Evolutionary conservation across 2,113 vertebrate species (phyloP), one percentile per base, ranked within the genome.

Genomic region (Ictidomys tridecemlineatus): DNA sequence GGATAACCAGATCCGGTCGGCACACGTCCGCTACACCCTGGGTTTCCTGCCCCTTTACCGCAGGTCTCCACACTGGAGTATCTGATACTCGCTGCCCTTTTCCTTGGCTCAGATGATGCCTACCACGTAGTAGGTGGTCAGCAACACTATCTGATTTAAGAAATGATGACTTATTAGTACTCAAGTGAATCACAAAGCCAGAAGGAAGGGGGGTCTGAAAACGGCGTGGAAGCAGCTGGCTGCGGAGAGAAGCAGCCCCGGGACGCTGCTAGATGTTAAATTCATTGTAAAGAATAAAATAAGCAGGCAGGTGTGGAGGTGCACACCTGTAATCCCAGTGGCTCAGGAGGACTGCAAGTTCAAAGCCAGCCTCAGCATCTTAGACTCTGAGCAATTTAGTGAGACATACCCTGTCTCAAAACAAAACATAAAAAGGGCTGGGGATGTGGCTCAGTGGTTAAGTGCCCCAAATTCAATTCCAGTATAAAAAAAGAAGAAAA

Each of bases 1-100:
- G 30, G 48, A 7, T 22, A 0, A 63, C 5, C n/a, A 34, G n/a
- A 7, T 0, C 2, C 0, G 4, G 39, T 5, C 39, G 39, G 8
- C 37, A 39, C 70, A 11, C 1, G 22, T 18, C 24, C 2, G 12
- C 17, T 30, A 3, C 20, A 53, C 28, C 32, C 89, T 18, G 58
- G 17, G 32, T 2, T 34, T 76, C 77, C 56, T 1, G 30, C 11
- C 24, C 51, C 53, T 56, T 87, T 10, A 11, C 42, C 8, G 6
- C 45, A 45, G 14, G 65, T 51, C 79, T 22, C 79, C 39, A 10
- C 0, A 26, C 61, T 1, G 9, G 9, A 5, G 24, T 10, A 11
- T 63, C 61, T 63, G 76, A 58, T 18, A 96, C 65, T 42, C 2
- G 1, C 58, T 53, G 32, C 16, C 28, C 26, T 56, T 63, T 83